Evolutionary conservation across 2,113 vertebrate genomes (phyloP), one percentile per base, ranked within the genome.

Genomic region (Galemys pyrenaicus): DNA sequence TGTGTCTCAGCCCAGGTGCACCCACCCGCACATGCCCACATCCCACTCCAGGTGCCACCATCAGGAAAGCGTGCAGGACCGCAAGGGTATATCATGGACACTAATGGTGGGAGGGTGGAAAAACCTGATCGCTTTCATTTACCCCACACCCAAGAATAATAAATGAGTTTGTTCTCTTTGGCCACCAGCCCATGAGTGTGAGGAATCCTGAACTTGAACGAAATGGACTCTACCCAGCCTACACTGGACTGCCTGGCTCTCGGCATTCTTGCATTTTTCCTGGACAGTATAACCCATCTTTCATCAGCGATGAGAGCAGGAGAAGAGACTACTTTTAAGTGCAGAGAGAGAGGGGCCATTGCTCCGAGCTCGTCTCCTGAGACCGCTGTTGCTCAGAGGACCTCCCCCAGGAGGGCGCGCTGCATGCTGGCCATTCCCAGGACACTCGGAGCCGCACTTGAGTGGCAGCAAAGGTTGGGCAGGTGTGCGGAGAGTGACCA

Each of bases 251-350:
- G 86, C 99, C 99, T 1, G 99, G 99, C 20, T 99, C 99, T 11
- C 99, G 99, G 74, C 99, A 99, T 95, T 99, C 99, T 0, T 99
- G 99, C 97, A 99, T 99, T 97, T 99, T 99, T 95, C 99, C 99
- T 0, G 99, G 99, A 88, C 99, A 99, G 95, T 99, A 99, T 98
- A 99, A 99, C 97, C 99, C 99, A 0, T 99, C 99, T 78, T 99
- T 99, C 96, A 99, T 99, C 96, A 99, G 99, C n/a, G 99, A 99
- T 0, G 99, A 99, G 97, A 99, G 99, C 90, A 98, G 99, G 83
- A 98, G 99, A 95, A 98, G 99, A 97, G 99, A 99, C 98, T 99
- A 99, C 97, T 99, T 99, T 96, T 99, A 98, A 98, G 39, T 24
- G 30, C 35, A 28, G n/a, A 79, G 39, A 78, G 20, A 77, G 16